Evolutionary conservation across 1,140 invertebrate species (phyloP).

Genomic region (Carposina sasakii): DNA sequence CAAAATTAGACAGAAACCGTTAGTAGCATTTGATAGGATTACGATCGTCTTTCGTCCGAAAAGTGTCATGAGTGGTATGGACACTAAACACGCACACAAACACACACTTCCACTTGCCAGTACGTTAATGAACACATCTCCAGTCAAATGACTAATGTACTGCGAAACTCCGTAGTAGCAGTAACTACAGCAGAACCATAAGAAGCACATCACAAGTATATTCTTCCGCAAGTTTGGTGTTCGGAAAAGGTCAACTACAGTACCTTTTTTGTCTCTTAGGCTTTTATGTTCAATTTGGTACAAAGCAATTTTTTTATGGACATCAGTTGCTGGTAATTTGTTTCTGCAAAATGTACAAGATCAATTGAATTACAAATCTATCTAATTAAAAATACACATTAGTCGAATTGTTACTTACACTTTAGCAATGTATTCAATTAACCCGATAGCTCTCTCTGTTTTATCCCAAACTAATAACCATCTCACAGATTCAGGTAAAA

Average conservation of each 20-base stretch:
- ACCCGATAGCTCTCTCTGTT: constrained; percentile 70
- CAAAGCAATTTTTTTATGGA: constrained; percentile 37
- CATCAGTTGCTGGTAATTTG: constrained; percentile 34
- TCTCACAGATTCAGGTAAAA: constrained; percentile 80
- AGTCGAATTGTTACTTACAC: constrained; percentile 37
- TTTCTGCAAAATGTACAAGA: constrained; percentile 38
- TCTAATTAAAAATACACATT: constrained; percentile 11
- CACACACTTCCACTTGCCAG: constrained; percentile 76
- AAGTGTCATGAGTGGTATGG: constrained; percentile 76
- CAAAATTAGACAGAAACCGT: constrained; percentile 73
- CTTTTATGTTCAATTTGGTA: constrained; percentile 36
- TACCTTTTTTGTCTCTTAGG: constrained; percentile 61
- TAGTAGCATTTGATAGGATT: constrained; percentile 71
- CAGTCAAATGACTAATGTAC: constrained; percentile 80
- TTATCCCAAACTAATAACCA: constrained; percentile 76
- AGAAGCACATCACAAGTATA: constrained; percentile 79
- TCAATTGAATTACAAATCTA: background rate
- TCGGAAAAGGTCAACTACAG: constrained; percentile 79
- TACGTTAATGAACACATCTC: constrained; percentile 82
- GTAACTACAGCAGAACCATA: constrained; percentile 81
- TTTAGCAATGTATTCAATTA: constrained; percentile 73
- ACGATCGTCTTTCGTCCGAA: constrained; percentile 75
- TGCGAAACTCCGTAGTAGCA: constrained; percentile 83
- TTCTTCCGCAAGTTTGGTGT: constrained; percentile 83
- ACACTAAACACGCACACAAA: constrained; percentile 75